Evolutionary conservation across 2,888 invertebrate genomes (phyloP).

Genomic region (Pandemis cinnamomeana): DNA sequence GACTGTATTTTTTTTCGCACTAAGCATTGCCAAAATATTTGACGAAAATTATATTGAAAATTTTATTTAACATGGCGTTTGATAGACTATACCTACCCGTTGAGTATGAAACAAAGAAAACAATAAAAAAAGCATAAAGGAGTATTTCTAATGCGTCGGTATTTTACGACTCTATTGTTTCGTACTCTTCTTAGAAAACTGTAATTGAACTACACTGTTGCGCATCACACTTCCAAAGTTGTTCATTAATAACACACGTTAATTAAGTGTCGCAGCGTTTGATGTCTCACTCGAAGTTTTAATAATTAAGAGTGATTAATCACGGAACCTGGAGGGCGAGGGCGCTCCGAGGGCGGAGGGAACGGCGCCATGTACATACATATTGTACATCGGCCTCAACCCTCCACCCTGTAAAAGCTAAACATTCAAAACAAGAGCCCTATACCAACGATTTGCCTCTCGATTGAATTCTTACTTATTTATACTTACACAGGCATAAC

Average conservation of each 20-base stretch:
- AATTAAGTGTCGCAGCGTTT: conserved; percentile 22
- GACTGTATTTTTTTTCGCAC: background rate
- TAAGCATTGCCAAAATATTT: background rate
- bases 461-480: background rate
- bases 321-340: background rate
- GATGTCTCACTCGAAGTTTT: conserved; percentile 36
- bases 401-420: background rate
- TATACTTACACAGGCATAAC: background rate
- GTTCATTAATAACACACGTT: conserved; percentile 4
- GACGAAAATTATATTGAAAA: background rate
- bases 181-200: too few relatives aligned
- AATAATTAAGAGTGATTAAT: conserved; percentile 42
- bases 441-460: background rate
- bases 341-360: background rate
- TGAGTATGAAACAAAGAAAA: too few relatives aligned
- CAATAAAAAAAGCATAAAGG: too few relatives aligned
- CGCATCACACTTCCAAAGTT: background rate
- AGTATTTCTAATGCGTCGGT: too few relatives aligned
- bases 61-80: background rate
- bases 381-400: background rate
- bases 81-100: too few relatives aligned
- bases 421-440: background rate
- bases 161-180: too few relatives aligned
- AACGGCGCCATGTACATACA: background rate
- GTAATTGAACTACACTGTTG: background rate